These are phyloP conservation scores for Scolopax rusticola DNA, from an alignment of 2,797 vertebrate genomes.

Conservation along the genomic window DNA sequence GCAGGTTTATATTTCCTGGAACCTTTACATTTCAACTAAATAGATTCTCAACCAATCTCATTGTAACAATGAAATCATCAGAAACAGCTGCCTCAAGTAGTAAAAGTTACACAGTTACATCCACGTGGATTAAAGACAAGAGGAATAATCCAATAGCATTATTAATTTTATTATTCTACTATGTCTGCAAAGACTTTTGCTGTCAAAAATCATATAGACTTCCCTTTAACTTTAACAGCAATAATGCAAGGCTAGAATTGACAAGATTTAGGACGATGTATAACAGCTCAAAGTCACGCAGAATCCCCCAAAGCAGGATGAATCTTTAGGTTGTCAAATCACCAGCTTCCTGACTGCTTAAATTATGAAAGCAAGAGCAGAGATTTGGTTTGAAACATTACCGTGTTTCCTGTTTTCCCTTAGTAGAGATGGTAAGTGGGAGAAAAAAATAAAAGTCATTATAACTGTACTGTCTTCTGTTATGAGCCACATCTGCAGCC, in stretches of 20 bases:
- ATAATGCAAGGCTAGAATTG: not conserved
- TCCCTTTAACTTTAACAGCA: not conserved
- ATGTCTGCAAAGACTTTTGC: not conserved
- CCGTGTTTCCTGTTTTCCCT: not conserved
- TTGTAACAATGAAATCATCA: not conserved
- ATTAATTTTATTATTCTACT: not conserved
- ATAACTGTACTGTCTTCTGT: not conserved
- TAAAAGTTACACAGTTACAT: not conserved
- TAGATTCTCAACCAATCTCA: not conserved
- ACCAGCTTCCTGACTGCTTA: not conserved
- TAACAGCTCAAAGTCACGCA: not conserved
- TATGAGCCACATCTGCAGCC: not conserved
- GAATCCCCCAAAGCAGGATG: not conserved
- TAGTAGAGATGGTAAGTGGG: fast-evolving
- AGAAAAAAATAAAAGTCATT: not conserved
- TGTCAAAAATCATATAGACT: not conserved
- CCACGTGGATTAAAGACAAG: not conserved
- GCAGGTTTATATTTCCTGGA: not conserved
- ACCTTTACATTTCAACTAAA: not conserved
- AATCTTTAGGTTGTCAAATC: not conserved
- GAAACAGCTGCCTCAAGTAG: not conserved
- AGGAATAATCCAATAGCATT: not conserved
- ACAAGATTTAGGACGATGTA: not conserved
- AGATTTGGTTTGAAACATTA: not conserved
- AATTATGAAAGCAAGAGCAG: not conserved